Evolutionary conservation across 2,888 invertebrate species (phyloP).

Genomic region (Eupithecia insigniata): DNA sequence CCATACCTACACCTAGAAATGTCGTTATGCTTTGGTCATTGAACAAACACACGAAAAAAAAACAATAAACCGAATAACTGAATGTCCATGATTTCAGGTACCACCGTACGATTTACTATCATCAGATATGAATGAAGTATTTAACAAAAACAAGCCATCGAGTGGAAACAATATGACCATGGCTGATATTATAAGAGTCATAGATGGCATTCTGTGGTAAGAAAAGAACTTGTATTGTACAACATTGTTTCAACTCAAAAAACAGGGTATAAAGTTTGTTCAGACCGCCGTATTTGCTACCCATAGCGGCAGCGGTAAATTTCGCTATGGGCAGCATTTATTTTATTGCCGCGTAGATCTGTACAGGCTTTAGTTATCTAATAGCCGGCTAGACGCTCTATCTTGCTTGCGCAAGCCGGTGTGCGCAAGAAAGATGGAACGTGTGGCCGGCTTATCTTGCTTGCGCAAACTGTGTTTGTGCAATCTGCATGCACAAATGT

Average conservation of each 20-base stretch:
- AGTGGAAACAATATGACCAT: constrained; percentile 67
- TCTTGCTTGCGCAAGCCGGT: no score
- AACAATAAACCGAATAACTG: background rate
- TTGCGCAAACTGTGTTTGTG: no score
- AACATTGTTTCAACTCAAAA: background rate
- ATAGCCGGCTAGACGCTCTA: no score
- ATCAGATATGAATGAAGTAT: constrained; percentile 56
- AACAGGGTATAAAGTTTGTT: background rate
- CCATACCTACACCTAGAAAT: no score
- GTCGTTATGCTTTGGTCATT: background rate
- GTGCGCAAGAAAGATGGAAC: no score
- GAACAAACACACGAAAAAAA: background rate
- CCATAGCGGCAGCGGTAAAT: background rate
- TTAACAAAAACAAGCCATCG: constrained; percentile 44
- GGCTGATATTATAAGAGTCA: constrained; percentile 66
- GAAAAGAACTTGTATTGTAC: background rate
- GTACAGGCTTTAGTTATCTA: no score
- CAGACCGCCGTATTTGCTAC: background rate
- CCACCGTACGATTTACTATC: constrained; percentile 73
- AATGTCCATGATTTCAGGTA: constrained; percentile 55
- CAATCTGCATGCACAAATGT: no score
- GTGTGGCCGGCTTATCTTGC: no score
- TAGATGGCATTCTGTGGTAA: constrained; percentile 71
- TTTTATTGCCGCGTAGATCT: background rate
- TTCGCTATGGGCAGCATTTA: background rate